Evolutionary conservation across 2,113 vertebrate genomes (phyloP).

Genomic region (Aptenodytes forsteri): DNA sequence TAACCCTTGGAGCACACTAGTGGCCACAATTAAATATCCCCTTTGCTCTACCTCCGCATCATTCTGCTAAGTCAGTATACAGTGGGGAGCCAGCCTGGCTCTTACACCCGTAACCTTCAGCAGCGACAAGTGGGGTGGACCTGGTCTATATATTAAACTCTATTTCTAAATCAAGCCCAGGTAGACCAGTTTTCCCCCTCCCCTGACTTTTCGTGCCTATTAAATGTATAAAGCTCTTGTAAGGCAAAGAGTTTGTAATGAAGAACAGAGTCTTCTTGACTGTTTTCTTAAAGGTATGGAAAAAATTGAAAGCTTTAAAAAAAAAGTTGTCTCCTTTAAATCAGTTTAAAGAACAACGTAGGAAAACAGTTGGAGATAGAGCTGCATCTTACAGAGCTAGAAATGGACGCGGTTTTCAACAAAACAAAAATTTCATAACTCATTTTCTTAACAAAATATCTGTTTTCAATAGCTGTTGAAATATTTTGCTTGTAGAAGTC

Average conservation of each 20-base stretch:
- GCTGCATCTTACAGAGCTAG: neutral
- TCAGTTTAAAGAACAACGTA: neutral
- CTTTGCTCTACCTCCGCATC: neutral
- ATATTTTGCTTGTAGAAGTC: constrained; percentile 13
- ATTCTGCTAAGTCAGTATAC: neutral
- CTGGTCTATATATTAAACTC: neutral
- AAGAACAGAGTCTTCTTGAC: neutral
- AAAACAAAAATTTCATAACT: neutral
- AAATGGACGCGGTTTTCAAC: neutral
- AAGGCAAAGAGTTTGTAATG: neutral
- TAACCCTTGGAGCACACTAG: neutral
- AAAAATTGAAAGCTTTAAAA: neutral
- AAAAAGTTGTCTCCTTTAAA: neutral
- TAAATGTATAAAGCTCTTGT: neutral
- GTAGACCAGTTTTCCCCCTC: neutral
- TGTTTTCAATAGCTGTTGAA: constrained; percentile 29
- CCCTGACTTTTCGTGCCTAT: neutral
- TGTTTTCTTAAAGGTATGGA: neutral
- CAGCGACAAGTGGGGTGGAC: neutral
- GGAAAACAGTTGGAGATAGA: neutral
- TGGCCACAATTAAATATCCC: neutral
- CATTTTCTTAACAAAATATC: neutral
- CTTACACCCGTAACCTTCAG: neutral
- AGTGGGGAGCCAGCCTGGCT: neutral
- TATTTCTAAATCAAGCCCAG: neutral